Evolutionary conservation across 2,888 invertebrate species (phyloP).

Genomic region (Glyphotaelius pellucidus): DNA sequence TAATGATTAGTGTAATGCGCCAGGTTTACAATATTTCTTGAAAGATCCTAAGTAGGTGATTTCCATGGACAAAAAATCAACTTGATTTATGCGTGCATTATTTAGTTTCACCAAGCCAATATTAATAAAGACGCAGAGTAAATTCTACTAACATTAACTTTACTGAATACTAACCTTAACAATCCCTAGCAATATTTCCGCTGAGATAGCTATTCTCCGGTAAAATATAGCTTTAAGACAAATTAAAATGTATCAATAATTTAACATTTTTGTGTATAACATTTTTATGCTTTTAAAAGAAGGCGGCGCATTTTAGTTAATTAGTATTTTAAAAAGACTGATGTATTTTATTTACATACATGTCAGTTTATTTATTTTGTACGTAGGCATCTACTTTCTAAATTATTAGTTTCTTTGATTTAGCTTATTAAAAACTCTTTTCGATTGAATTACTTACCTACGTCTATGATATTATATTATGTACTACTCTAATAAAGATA

Average conservation of each 20-base stretch:
- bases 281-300: conserved; percentile 22
- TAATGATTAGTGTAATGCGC: neutral
- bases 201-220: conserved; percentile 59
- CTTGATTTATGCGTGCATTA: neutral
- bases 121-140: conserved; percentile 1
- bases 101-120: neutral
- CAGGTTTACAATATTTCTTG: neutral
- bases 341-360: conserved; percentile 49
- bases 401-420: neutral
- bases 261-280: neutral
- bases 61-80: neutral
- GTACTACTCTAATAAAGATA: conserved; percentile 21
- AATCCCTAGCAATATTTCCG: conserved; percentile 51
- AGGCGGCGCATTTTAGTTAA: conserved; percentile 13
- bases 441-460: neutral
- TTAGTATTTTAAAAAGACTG: conserved; percentile 55
- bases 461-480: neutral
- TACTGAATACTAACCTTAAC: conserved; percentile 4
- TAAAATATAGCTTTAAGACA: conserved; percentile 65
- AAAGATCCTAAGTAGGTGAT: neutral
- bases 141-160: neutral
- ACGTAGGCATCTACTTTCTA: neutral
- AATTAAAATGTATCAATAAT: conserved; percentile 3
- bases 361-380: conserved; percentile 37
- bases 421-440: neutral